Evolutionary conservation across 2,797 vertebrate species (phyloP).

Genomic region (Austrolebias charrua): DNA sequence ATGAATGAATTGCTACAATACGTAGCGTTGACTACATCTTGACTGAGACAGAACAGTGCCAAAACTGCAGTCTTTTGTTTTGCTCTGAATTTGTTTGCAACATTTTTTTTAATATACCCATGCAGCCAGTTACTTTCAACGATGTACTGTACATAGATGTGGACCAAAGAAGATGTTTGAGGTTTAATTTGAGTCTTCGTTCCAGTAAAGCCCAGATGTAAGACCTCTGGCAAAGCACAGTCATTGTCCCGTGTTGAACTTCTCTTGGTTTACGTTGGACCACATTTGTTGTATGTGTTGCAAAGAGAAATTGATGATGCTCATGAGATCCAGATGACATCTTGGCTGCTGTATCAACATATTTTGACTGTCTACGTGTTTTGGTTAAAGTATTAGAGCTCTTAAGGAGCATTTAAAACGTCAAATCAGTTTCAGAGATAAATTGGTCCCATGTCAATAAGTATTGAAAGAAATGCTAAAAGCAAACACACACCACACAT

Average conservation of each 20-base stretch:
- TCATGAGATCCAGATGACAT: conserved; percentile 44
- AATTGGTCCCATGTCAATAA: conserved; percentile 21
- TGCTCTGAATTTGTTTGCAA: conserved; percentile 38
- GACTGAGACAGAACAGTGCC: conserved; percentile 30
- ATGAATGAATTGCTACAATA: conserved; percentile 41
- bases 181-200: conserved; percentile 1
- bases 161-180: conserved; percentile 18
- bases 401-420: conserved; percentile 19
- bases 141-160: background rate
- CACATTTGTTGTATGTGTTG: conserved; percentile 6
- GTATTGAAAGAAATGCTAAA: conserved; percentile 12
- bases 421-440: conserved; percentile 2
- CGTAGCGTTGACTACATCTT: conserved; percentile 7
- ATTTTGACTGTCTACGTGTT: conserved; percentile 20
- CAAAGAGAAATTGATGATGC: conserved; percentile 16
- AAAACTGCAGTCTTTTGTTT: conserved; percentile 18
- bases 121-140: conserved; percentile 14
- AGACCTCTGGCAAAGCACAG: background rate
- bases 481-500: conserved; percentile 15
- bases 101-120: conserved; percentile 9
- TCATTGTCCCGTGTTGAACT: conserved; percentile 4
- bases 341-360: conserved; percentile 29
- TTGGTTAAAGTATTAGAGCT: conserved; percentile 29
- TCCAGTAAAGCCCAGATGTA: conserved; percentile 2
- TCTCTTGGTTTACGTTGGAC: conserved; percentile 1